Conservation (phyloP, 2,797 vertebrate genomes). For the Menidia menidia region DNA sequence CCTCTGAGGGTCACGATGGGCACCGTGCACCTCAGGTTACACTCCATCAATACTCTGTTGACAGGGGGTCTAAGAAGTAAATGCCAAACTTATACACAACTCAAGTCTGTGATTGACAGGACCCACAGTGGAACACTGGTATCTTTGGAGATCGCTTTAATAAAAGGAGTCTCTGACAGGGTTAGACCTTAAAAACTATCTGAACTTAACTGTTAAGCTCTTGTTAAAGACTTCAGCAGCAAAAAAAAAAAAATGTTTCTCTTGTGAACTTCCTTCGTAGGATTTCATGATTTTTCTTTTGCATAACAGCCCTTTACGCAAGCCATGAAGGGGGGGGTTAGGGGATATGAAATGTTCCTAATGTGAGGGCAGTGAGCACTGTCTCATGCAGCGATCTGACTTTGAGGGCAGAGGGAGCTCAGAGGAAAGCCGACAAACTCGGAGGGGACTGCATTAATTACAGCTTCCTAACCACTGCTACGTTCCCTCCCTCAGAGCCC, state of each 20-base stretch:
- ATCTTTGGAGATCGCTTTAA: no score
- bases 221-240: no score
- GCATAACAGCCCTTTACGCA: constrained; percentile 41
- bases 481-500: constrained; percentile 73
- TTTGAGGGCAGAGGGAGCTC: constrained; percentile 1
- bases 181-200: no score
- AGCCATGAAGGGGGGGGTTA: constrained; percentile 42
- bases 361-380: not conserved
- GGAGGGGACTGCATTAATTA: not conserved
- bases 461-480: not conserved
- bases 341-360: constrained; percentile 12
- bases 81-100: not conserved
- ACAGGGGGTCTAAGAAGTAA: not conserved
- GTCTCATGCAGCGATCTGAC: constrained; percentile 37
- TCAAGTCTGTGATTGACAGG: not conserved
- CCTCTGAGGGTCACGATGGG: not conserved
- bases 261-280: constrained; percentile 24
- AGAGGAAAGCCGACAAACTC: not conserved
- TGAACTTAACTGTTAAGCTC: no score
- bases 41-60: not conserved
- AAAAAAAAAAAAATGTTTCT: not conserved
- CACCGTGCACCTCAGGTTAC: not conserved
- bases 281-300: constrained; percentile 33
- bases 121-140: no score
- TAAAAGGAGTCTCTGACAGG: no score